These are phyloP conservation scores for Brienomyrus longianalis DNA, from an alignment of 2,113 vertebrate genomes.

Conservation along the genomic window DNA sequence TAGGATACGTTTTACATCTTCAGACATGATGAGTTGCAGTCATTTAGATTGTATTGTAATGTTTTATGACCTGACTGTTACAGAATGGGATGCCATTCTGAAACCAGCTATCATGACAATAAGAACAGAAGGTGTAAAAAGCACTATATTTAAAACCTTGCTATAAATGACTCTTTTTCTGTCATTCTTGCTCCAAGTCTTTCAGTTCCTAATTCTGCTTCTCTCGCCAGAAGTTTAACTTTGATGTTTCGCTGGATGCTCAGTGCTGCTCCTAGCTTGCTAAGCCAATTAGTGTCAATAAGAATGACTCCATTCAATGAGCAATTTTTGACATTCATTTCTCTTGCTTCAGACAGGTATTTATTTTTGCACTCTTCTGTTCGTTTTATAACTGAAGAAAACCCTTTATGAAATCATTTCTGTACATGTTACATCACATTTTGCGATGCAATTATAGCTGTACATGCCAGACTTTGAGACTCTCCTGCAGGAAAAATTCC, in stretches of 20 bases:
- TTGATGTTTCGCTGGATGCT: conserved; percentile 28
- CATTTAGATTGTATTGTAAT: not conserved
- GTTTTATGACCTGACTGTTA: not conserved
- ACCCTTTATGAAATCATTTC: not conserved
- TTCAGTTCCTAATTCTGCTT: conserved; percentile 19
- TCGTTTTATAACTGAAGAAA: not conserved
- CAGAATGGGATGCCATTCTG: not conserved
- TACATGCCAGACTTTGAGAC: not conserved
- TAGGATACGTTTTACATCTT: not conserved
- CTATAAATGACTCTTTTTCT: not conserved
- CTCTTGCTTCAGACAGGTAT: not conserved
- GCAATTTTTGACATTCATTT: not conserved
- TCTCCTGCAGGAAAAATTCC: not conserved
- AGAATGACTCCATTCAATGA: not conserved
- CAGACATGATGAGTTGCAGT: not conserved
- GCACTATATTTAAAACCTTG: not conserved
- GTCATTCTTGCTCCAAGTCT: not conserved
- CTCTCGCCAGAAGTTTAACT: conserved; percentile 34
- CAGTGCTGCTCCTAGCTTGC: conserved; percentile 12
- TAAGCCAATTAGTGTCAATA: conserved; percentile 37
- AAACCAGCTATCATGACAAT: not conserved
- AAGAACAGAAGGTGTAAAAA: not conserved
- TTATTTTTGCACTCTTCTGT: conserved; percentile 1
- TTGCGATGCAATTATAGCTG: not conserved
- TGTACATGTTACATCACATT: conserved; percentile 4